Conservation (phyloP, 2,888 invertebrate genomes). For the Tetragonula carbonaria region DNA sequence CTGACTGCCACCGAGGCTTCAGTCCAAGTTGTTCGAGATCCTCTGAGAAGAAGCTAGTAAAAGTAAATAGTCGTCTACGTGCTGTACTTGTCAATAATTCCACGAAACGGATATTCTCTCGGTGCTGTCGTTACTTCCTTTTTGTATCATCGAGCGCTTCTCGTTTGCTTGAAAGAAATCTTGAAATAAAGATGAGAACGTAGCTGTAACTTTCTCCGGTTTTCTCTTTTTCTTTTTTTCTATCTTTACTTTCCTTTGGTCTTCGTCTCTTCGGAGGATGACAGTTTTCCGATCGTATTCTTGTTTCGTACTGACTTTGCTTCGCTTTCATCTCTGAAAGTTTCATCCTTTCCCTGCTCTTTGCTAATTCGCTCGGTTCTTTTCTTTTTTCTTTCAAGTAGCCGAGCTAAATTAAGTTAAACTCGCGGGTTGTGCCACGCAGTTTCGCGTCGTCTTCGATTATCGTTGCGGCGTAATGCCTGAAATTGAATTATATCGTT, state of each 20-base stretch:
- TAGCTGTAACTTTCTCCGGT: slow-evolving; percentile 22
- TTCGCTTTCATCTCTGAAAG: background rate
- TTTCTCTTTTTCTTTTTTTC: background rate
- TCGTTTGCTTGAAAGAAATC: background rate
- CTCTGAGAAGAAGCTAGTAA: background rate
- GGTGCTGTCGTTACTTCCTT: slow-evolving; percentile 11
- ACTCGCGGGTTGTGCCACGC: too few species aligned
- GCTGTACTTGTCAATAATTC: slow-evolving; percentile 16
- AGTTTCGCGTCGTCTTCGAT: background rate
- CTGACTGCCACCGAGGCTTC: background rate
- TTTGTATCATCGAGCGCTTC: background rate
- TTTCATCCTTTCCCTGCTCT: background rate
- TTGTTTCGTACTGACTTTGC: background rate
- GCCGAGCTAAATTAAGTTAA: background rate
- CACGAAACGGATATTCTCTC: background rate
- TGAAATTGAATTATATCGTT: too few species aligned
- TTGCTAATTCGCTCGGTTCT: background rate
- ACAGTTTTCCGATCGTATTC: background rate
- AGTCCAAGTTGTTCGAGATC: background rate
- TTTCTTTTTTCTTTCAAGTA: background rate
- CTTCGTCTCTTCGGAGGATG: background rate
- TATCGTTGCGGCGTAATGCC: background rate
- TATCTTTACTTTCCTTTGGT: too few species aligned
- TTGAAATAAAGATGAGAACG: background rate
- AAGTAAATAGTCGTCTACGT: background rate